Evolutionary conservation across 2,113 vertebrate species (phyloP), one percentile per base, ranked within the genome.

Genomic region (Neomonachus schauinslandi): DNA sequence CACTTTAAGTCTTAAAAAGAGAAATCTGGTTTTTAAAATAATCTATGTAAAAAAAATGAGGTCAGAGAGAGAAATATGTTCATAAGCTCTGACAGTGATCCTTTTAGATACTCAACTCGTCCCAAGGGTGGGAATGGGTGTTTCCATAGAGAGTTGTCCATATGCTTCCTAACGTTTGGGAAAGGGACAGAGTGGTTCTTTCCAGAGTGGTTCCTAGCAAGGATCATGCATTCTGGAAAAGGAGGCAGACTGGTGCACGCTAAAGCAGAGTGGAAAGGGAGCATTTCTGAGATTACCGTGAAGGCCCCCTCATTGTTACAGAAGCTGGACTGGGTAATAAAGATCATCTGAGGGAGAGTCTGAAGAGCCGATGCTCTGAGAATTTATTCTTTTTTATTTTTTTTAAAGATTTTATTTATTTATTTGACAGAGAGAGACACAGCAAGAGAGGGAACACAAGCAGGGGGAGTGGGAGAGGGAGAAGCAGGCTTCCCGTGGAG

Each of bases 1-100:
- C 19, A 81, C 46, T 91, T 94, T 24, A 55, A 91, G 42, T 94
- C 69, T 81, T 96, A 63, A 85, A 88, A 88, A 59, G 46, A 26
- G 39, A 89, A 97, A 79, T 33, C 89, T 65, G 8, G 90, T 91
- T 96, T 96, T n/a, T 33, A 95, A 95, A 91, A 81, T 36, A 69
- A 85, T 42, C 11, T 39, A 88, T 57, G 39, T 57, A 42, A 83
- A 86, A 96, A n/a, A 90, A 93, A 76, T 28, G 59, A 21, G 36
- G 42, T 80, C 19, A 55, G 51, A 94, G 49, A 94, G 81, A 81
- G 15, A 88, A 77, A 79, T 72, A 49, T 31, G 22, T 53, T 89
- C 51, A 12, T 72, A 74, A 95, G 11, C 39, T 77, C 51, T 61
- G 4, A 46, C 36, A 85, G 65, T 13, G 69, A 84, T 82, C 72